These are phyloP conservation scores for Xiphias gladius DNA, from an alignment of 2,113 vertebrate species.

Conservation along the genomic window DNA sequence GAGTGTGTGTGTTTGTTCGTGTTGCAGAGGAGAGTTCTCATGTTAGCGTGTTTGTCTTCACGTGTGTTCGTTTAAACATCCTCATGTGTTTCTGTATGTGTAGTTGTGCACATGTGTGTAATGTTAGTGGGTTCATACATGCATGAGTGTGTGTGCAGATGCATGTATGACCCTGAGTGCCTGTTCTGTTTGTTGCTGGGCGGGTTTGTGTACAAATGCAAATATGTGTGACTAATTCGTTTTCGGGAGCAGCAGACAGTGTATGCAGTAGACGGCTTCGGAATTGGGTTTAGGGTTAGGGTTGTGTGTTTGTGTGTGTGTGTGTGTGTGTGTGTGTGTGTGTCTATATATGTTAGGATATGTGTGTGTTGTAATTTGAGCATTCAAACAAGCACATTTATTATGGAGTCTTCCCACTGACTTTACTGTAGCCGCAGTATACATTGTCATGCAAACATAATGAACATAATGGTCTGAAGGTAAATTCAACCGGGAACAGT, in stretches of 20 bases:
- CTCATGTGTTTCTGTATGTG: constrained; percentile 43
- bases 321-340: constrained; percentile 34
- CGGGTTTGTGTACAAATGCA: constrained; percentile 78
- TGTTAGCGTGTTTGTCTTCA: constrained; percentile 36
- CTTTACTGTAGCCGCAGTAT: constrained; percentile 2
- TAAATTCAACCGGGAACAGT: neutral
- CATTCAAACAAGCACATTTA: constrained; percentile 38
- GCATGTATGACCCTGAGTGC: constrained; percentile 17
- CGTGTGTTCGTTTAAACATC: constrained; percentile 48
- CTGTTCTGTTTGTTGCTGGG: constrained; percentile 75
- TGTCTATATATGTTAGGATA: constrained; percentile 23
- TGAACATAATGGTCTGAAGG: neutral
- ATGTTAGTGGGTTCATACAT: constrained; percentile 1
- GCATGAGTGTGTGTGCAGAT: neutral
- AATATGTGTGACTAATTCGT: constrained; percentile 83
- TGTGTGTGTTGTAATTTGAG: constrained; percentile 66
- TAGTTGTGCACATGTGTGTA: neutral
- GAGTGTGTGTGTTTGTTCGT: constrained; percentile 18
- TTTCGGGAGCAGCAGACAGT: constrained; percentile 68
- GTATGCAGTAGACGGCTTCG: constrained; percentile 4
- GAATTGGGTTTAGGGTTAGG: constrained; percentile 57
- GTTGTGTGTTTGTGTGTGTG: constrained; percentile 41
- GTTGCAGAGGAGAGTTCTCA: neutral
- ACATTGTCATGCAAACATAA: constrained; percentile 12
- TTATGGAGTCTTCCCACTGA: constrained; percentile 25